Evolutionary conservation across 2,888 invertebrate genomes (phyloP).

Genomic region (Ennomos quercinarius): DNA sequence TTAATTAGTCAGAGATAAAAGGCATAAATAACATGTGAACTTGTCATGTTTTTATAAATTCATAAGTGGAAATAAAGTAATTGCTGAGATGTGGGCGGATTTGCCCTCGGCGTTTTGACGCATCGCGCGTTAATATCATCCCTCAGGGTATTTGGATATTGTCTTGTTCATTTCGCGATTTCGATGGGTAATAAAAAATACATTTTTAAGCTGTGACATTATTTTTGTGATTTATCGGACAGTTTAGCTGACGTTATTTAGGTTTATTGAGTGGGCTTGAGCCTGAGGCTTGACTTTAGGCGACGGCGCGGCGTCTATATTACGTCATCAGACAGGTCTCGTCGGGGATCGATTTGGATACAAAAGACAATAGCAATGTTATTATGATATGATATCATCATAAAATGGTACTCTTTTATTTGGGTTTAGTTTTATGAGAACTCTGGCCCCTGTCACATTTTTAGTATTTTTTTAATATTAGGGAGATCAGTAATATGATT

Average conservation of each 20-base stretch:
- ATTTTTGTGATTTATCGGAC: conserved; percentile 42
- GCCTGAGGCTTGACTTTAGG: conserved; percentile 24
- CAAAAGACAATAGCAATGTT: background rate
- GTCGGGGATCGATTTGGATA: too few relatives aligned
- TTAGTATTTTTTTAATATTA: too few relatives aligned
- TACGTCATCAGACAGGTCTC: conserved; percentile 10
- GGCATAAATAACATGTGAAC: conserved; percentile 24
- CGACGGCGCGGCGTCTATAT: conserved; percentile 2
- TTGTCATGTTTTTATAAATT: conserved; percentile 42
- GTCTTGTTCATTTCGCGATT: conserved; percentile 44
- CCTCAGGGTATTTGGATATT: conserved; percentile 42
- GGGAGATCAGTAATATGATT: too few relatives aligned
- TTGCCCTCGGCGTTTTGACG: conserved; percentile 43
- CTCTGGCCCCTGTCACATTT: too few relatives aligned
- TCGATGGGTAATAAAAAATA: conserved; percentile 38
- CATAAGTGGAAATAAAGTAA: conserved; percentile 50
- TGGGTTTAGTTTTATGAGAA: too few relatives aligned
- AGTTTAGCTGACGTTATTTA: conserved; percentile 33
- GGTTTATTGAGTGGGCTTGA: conserved; percentile 32
- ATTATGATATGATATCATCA: conserved; percentile 1
- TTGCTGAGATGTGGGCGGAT: conserved; percentile 50
- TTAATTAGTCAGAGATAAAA: conserved; percentile 21
- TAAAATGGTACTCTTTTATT: background rate
- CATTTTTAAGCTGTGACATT: conserved; percentile 28
- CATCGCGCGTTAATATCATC: conserved; percentile 34